Percentiles rank a stretch among this genome's conserved stretches.
Evolutionary conservation across 2,797 vertebrate genomes (phyloP).

Genomic region (Echiichthys vipera): DNA sequence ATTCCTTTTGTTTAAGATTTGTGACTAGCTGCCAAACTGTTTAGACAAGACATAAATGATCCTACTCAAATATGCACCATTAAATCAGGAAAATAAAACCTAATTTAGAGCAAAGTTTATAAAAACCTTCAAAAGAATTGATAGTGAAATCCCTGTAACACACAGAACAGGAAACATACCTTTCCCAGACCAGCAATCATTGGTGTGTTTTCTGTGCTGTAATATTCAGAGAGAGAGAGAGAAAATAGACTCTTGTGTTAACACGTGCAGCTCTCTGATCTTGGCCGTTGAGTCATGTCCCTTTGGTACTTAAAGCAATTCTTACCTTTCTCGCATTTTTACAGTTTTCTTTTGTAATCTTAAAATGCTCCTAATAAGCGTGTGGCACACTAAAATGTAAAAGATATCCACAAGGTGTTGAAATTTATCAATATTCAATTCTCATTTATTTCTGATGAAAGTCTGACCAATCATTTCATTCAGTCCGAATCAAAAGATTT

Average conservation of each 20-base stretch:
- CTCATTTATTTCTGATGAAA: no score
- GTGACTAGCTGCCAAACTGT: background rate
- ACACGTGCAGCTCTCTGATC: background rate
- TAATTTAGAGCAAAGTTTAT: no score
- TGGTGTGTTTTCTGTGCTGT: conserved; percentile 96
- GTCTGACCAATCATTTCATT: no score
- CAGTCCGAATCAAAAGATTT: no score
- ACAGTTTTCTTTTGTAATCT: no score
- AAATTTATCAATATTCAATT: no score
- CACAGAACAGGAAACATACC: conserved; percentile 76
- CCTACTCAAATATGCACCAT: background rate
- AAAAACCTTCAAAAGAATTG: background rate
- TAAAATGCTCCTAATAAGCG: no score
- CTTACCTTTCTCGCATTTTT: no score
- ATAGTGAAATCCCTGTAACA: background rate
- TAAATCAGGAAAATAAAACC: background rate
- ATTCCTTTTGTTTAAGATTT: background rate
- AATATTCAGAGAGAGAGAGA: conserved; percentile 58
- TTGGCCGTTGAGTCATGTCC: background rate
- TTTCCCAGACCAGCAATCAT: conserved; percentile 98
- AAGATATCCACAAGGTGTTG: no score
- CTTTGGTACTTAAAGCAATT: background rate
- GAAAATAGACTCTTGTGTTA: background rate
- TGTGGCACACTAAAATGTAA: no score
- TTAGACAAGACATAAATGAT: background rate